Evolutionary conservation across 1,140 invertebrate species (phyloP), one percentile per base, ranked within the genome.

Genomic region (Latrodectus geometricus): DNA sequence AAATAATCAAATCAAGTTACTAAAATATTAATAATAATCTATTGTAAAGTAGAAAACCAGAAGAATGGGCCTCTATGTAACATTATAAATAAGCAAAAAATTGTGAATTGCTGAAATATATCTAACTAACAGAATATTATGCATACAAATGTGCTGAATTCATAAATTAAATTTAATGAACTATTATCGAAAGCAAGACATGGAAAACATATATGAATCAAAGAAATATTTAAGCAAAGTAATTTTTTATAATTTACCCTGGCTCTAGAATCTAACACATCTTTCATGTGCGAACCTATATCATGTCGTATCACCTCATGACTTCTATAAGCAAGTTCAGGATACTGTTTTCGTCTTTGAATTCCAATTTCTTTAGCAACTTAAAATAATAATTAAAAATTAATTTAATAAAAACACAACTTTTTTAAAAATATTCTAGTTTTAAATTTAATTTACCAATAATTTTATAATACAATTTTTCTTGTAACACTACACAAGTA

Each of bases 251-350:
- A 35, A 35, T 12, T 77, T 73, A 87, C 86, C 49, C 86, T 76
- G 52, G 86, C 79, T 77, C 86, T 76, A 12, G 61, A 50, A 76
- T 87, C 86, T 11, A 65, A 17, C n/a, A 50, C 56, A 72, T 87
- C 78, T 72, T 87, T 81, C 14, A n/a, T 70, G 70, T 56, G 66
- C 14, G 72, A 61, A 15, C 78, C 79, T 20, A 72, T 9, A 73
- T 83, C 79, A 72, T 81, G 70, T 48, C 73, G 49, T 21, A 87
- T 69, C 65, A 87, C 86, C 56, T 87, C 78, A 87, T 83, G 56
- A 80, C 17, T 87, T 23, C 86, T 74, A 82, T 87, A 77, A 65
- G 86, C 86, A 52, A 87, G 74, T 17, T 83, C 79, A 23, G 86
- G 86, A 72, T 87, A 87, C 21, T 87, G 78, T 48, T 87, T 87